These are phyloP conservation scores for Scaptomyza montana DNA, from an alignment of 1,140 invertebrate genomes.

Conservation along the genomic window DNA sequence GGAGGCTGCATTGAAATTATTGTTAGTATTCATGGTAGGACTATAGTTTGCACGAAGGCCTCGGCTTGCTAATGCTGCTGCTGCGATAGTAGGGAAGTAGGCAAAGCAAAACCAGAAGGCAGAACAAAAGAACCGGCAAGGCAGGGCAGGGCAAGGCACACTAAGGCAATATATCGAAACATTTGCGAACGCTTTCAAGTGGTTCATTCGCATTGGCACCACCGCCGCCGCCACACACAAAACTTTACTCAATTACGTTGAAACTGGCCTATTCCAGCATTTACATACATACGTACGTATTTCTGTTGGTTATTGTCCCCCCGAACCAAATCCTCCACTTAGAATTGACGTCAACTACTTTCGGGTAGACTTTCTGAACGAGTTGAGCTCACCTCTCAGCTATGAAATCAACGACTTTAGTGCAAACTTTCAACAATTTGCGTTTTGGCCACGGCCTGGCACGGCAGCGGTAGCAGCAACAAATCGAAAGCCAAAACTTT, in stretches of 20 bases:
- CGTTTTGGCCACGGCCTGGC: conserved; percentile 80
- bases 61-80: conserved; percentile 2
- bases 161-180: conserved; percentile 68
- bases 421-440: conserved; percentile 82
- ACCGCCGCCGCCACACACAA: conserved; percentile 19
- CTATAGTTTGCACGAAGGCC: conserved; percentile 16
- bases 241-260: conserved; percentile 80
- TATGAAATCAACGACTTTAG: conserved; percentile 82
- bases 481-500: conserved; percentile 82
- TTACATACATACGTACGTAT: neutral
- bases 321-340: conserved; percentile 27
- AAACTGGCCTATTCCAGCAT: conserved; percentile 1
- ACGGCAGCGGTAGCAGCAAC: conserved; percentile 48
- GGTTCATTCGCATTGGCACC: conserved; percentile 65
- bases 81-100: neutral
- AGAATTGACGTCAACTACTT: conserved; percentile 78
- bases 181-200: conserved; percentile 70
- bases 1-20: conserved; percentile 61
- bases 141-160: neutral
- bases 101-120: conserved; percentile 10
- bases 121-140: neutral
- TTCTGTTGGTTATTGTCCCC: conserved; percentile 43
- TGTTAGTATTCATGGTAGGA: conserved; percentile 62
- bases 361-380: conserved; percentile 77
- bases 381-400: conserved; percentile 81